phyloP scores from a whole-genome alignment of 2,113 vertebrate genomes.

The Hippolais icterina region DNA sequence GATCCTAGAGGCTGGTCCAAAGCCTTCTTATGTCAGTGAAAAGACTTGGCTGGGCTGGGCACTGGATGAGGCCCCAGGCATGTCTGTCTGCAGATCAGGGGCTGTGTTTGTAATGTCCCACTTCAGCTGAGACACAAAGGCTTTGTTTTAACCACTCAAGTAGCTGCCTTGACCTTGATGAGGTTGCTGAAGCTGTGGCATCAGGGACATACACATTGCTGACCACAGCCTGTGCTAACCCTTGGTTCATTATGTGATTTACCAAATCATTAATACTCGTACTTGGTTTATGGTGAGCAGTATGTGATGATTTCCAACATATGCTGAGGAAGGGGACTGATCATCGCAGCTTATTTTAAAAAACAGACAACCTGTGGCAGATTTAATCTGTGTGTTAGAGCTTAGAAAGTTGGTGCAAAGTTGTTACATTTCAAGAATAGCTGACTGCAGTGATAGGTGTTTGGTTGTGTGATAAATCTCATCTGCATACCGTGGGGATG shows the following conservation, averaged over 20 bases:
- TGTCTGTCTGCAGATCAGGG: not conserved
- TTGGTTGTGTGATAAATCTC: not conserved
- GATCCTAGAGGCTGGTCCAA: not conserved
- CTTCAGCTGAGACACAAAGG: not conserved
- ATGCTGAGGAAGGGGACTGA: not conserved
- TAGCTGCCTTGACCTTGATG: not conserved
- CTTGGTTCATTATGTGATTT: not conserved
- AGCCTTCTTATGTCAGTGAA: not conserved
- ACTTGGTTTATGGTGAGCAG: not conserved
- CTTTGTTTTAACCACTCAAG: not conserved
- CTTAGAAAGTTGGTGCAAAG: not conserved
- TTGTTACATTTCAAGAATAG: not conserved
- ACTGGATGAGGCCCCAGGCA: not conserved
- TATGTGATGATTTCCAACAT: not conserved
- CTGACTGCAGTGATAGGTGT: not conserved
- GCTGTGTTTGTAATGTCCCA: not conserved
- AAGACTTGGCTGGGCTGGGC: not conserved
- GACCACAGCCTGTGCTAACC: not conserved
- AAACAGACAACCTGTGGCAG: not conserved
- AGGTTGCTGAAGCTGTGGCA: not conserved
- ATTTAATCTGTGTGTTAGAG: not conserved
- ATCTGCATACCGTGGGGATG: accelerated
- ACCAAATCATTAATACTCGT: not conserved
- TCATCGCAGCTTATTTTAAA: conserved; percentile 12
- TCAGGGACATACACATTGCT: not conserved